Base-by-base conservation (phyloP, 2,113 vertebrate species). In the Capra hircus region DNA sequence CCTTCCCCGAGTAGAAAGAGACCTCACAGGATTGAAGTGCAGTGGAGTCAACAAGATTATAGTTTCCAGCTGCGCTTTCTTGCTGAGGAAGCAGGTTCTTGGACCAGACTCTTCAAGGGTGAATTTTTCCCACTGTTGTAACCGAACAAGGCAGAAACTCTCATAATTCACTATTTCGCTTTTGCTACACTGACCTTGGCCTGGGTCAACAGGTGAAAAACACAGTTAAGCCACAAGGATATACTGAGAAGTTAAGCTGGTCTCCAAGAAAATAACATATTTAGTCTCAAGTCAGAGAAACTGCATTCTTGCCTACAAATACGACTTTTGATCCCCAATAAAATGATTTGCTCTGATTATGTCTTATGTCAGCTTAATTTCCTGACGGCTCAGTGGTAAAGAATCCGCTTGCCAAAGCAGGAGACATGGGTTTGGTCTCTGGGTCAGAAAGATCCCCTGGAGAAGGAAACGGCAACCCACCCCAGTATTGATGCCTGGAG, bases 31-130 rank as follows among this genome's bases (percentile, higher is more conserved):
- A 43, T 0, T 16, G 19, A 64, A 40, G 33, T 45, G 14, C 12
- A 7, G 8, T 2, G 23, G 27, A 4, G 2, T 84, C 13, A 36
- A 17, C 19, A 16, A 36, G 7, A 2, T 30, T 9, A 1, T 12
- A 9, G 16, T 17, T 60, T 6, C 30, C 19, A 27, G 43, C 52
- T 55, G 30, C 1, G 7, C 57, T 10, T 71, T 14, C 14, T 33
- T 36, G 7, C 2, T 12, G 30, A 11, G 14, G 14, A 30, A 91
- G 52, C 23, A 36, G 82, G 16, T 55, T 48, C 36, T 30, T 77
- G 15, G 82, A 16, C 1, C 36, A 82, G 11, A 16, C n/a, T 19
- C 11, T 19, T 74, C 21, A 36, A 55, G 21, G 40, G 30, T 0
- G 16, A 36, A 16, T 6, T 50, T 40, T 36, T 53, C 71, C 55